Conservation (phyloP, 2,888 invertebrate genomes). For the Dichetophora obliterata region DNA sequence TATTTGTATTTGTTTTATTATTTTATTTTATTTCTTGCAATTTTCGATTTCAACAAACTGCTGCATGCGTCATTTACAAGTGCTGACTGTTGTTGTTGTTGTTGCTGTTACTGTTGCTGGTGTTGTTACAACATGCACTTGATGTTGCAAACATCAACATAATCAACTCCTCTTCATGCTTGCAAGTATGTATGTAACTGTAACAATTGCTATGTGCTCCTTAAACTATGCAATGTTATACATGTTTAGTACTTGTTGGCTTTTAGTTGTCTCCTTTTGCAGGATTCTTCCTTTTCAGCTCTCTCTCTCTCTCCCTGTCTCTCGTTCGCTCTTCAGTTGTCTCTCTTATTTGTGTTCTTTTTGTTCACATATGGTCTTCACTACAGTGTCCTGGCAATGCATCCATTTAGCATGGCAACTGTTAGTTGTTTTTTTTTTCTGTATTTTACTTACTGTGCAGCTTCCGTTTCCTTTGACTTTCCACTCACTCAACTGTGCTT, state of each 20-base stretch:
- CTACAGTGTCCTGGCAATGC: not conserved
- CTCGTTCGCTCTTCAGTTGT: not conserved
- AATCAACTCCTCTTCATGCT: slow-evolving; percentile 4
- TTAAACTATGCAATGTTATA: slow-evolving; percentile 7
- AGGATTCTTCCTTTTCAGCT: not conserved
- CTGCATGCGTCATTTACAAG: slow-evolving; percentile 4
- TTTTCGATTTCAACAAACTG: slow-evolving; percentile 16
- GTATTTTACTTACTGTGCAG: not conserved
- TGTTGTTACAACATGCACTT: not conserved
- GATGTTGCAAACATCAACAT: not conserved
- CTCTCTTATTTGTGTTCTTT: not conserved
- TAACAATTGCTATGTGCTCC: not conserved
- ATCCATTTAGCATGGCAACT: not conserved
- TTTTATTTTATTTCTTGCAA: slow-evolving; percentile 8
- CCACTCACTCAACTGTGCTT: not conserved
- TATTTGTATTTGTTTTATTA: not conserved
- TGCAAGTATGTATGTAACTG: no score
- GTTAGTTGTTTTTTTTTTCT: not conserved
- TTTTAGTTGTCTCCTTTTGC: not conserved
- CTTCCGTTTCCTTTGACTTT: not conserved
- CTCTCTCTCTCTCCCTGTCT: not conserved
- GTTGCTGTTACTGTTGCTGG: not conserved
- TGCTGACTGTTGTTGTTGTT: not conserved
- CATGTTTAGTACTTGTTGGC: not conserved
- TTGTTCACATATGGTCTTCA: not conserved